Base-by-base conservation (phyloP, 1,140 invertebrate species). In the Meteorus sp. region DNA sequence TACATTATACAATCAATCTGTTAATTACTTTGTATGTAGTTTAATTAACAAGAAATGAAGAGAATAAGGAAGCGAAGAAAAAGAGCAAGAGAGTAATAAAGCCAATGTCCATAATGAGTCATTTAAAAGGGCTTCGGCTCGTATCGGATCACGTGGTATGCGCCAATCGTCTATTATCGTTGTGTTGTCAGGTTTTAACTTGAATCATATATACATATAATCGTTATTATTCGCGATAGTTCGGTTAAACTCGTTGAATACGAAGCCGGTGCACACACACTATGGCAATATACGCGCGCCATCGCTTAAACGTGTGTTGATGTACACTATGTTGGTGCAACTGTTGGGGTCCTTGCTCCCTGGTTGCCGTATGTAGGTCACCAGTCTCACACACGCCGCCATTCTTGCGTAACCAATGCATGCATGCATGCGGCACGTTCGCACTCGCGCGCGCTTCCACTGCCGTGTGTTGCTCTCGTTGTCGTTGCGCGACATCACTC, bases 381-480 rank as follows among this genome's bases (percentile, higher is more conserved):
- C 74, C 77, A 79, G 78, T 79, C 78, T 79, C 74, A 77, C 76
- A 79, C 77, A 78, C 77, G 76, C 71, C 65, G 68, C 71, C 68
- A 67, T 75, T 76, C 75, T 79, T 78, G 76, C 78, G 77, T 79
- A 80, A 79, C 75, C 73, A 75, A 74, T 77, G 75, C 74, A 78
- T 77, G 75, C 72, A 78, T 71, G 70, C 75, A 65, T 60, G 65
- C 66, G n/a, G n/a, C 57, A 43, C 45, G 57, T 29, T 65, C 72
- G 65, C 64, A 59, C n/a, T n/a, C 68, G 61, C 43, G 48, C 57
- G 23, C 56, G 51, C 59, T 39, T 48, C 43, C 29, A 57, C 51
- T 50, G 52, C 47, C 52, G 45, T 57, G n/a, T n/a, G 56, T 45
- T 37, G 54, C 27, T 50, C 35, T 55, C 53, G 62, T 61, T 47